These are phyloP conservation scores for Grus americana DNA, from an alignment of 2,113 vertebrate genomes.

Conservation along the genomic window DNA sequence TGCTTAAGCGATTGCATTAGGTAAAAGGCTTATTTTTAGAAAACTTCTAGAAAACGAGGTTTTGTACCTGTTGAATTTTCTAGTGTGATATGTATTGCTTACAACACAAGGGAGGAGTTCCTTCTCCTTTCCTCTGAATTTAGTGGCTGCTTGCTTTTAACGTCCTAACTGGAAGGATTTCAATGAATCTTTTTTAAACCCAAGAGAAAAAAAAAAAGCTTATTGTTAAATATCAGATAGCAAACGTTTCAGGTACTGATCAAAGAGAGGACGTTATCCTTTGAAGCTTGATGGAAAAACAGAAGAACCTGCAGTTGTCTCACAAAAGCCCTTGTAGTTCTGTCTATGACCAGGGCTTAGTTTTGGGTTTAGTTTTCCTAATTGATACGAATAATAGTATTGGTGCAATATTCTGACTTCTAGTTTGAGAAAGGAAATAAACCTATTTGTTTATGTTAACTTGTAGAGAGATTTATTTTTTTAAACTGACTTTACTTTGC, in stretches of 20 bases:
- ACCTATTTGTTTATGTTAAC: background rate
- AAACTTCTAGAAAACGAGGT: accelerated
- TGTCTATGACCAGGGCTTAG: background rate
- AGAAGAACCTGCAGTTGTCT: background rate
- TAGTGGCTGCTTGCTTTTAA: background rate
- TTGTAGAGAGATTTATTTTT: background rate
- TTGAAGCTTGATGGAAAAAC: background rate
- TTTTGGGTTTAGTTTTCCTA: background rate
- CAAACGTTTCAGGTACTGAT: accelerated
- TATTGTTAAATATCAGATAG: background rate
- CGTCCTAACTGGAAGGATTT: background rate
- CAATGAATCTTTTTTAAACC: background rate
- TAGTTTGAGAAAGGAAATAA: background rate
- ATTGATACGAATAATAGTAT: background rate
- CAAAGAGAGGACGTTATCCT: background rate
- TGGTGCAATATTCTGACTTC: background rate
- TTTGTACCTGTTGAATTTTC: background rate
- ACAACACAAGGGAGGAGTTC: accelerated
- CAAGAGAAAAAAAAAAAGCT: too few species aligned
- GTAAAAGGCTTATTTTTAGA: background rate
- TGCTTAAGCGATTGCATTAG: accelerated
- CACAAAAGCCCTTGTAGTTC: accelerated
- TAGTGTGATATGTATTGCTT: accelerated
- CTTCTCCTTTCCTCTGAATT: background rate
- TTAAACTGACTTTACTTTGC: background rate